phyloP scores from a whole-genome alignment of 1,140 invertebrate species.

The Dicyema japonicum region DNA sequence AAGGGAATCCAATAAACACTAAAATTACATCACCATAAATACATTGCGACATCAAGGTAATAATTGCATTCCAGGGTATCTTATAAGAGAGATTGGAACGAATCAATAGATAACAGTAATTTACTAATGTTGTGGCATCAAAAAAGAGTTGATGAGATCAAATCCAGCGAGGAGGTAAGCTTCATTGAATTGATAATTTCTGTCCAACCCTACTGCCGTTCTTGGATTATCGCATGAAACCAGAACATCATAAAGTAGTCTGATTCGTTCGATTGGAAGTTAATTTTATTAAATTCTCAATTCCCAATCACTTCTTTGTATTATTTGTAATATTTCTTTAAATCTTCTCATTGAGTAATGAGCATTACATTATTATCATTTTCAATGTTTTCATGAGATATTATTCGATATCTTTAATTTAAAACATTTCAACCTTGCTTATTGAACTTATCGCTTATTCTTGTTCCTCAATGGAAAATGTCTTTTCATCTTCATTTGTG shows the following conservation, averaged over 20 bases:
- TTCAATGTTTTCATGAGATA: no score
- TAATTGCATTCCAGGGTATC: constrained; percentile 83
- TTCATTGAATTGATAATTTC: constrained; percentile 85
- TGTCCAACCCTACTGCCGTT: constrained; percentile 86
- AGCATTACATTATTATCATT: no score
- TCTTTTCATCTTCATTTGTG: no score
- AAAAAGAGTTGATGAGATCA: constrained; percentile 93
- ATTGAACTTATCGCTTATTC: no score
- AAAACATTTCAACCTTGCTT: no score
- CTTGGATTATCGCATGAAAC: constrained; percentile 97
- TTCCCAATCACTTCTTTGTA: no score
- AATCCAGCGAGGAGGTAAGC: constrained; percentile 79
- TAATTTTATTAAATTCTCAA: no score
- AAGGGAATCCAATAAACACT: constrained; percentile 60
- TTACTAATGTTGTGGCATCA: constrained; percentile 69
- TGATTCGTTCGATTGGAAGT: constrained; percentile 55
- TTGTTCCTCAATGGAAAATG: no score
- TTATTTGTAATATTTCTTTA: no score
- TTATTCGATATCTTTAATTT: no score
- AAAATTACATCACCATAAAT: constrained; percentile 53
- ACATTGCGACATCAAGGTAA: constrained; percentile 68
- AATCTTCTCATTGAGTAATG: no score
- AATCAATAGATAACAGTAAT: constrained; percentile 6
- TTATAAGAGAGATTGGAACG: constrained; percentile 84
- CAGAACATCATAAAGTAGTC: constrained; percentile 81